Base-by-base conservation (phyloP, 1,140 invertebrate species). In the Drosophila saltans region DNA sequence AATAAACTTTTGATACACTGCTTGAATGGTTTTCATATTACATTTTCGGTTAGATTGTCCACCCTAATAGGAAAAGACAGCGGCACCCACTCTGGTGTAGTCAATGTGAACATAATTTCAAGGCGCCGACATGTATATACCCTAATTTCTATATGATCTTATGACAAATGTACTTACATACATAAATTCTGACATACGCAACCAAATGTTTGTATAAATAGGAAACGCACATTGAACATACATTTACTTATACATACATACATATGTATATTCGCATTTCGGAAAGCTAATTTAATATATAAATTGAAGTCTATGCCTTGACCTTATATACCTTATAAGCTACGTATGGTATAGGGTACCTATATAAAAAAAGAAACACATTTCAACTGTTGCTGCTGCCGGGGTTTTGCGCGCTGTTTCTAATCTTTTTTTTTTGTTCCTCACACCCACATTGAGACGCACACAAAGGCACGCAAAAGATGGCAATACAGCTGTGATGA, bases 61-160 rank as follows among this genome's bases (percentile, higher is more conserved):
- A 26, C 45, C 45, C 45, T 26, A 52, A 52, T 24, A 52, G 45
- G 24, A 21, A 52, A 52, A 52, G 57, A 62, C 66, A 41, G 80
- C 76, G 83, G 83, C 82, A 86, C 83, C 82, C 82, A 88, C 83
- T 79, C 78, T 81, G 52, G 71, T 72, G 43, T n/a, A 48, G 21
- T 48, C 6, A 24, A 48, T 24, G 45, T 48, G 8, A 24, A 26
- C 2, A n/a, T 6, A 10, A 26, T 26, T 7, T 48, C 3, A 10
- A 52, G 7, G 8, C 6, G 1, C 21, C 21, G 45, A 52, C 45
- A 7, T 26, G 2, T 21, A 52, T 8, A 10, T 24, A 10, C 45
- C 16, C 45, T 52, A 11, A 6, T 0, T n/a, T 16, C 10, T 10
- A 41, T 30, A 11, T 43, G 16, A 43, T 16, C 3, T 43, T 36